A percentile compares a stretch with the other conserved stretches of the same genome.
Conservation (phyloP, 1,140 invertebrate genomes). For the Matsumurasca onukii region DNA sequence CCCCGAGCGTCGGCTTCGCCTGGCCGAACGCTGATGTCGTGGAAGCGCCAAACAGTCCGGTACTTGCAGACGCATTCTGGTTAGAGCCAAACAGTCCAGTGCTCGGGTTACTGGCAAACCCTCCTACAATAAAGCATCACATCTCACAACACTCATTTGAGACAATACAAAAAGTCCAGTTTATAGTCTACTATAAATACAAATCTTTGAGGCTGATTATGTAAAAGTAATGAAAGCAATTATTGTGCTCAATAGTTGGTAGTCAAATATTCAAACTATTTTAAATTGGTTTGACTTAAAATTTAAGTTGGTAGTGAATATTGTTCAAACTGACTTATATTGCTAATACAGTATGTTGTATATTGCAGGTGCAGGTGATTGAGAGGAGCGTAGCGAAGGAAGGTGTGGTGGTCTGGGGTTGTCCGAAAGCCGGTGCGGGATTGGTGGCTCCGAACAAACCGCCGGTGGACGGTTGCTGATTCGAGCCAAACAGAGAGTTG, state of each 20-base stretch:
- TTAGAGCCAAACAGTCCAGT: slow-evolving; percentile 42
- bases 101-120: slow-evolving; percentile 28
- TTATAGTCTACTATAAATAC: slow-evolving; percentile 4
- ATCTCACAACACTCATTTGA: too few species aligned
- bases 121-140: background rate
- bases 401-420: slow-evolving; percentile 41
- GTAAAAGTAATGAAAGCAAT: too few species aligned
- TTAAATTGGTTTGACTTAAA: too few species aligned
- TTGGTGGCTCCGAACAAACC: slow-evolving; percentile 55
- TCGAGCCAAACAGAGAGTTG: slow-evolving; percentile 59
- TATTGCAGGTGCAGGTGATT: too few species aligned
- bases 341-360: too few species aligned
- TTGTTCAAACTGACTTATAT: too few species aligned
- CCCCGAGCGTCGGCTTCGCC: slow-evolving; percentile 55
- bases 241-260: too few species aligned
- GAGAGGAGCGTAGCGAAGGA: slow-evolving; percentile 41
- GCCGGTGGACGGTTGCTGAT: slow-evolving; percentile 48
- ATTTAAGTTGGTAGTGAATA: too few species aligned
- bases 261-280: too few species aligned
- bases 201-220: too few species aligned
- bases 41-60: slow-evolving; percentile 55
- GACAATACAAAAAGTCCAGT: background rate
- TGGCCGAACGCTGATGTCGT: slow-evolving; percentile 61
- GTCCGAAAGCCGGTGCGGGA: slow-evolving; percentile 47
- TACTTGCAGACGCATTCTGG: slow-evolving; percentile 45